Base-by-base conservation (phyloP, 2,113 vertebrate genomes). In the Eupsittula cactorum region DNA sequence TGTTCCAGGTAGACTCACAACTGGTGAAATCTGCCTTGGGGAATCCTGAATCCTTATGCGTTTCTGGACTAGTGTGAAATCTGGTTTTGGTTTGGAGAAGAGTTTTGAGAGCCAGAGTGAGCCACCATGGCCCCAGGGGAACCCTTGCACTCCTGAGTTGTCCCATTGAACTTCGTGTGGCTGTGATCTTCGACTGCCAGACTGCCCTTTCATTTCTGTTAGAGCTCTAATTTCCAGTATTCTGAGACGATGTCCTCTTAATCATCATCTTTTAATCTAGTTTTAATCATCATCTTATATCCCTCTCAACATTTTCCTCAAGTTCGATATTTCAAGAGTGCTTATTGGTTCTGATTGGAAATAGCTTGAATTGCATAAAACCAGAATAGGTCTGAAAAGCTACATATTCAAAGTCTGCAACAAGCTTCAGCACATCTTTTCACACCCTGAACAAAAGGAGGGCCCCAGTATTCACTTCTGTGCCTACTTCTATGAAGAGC, bases 91-190 rank as follows among this genome's bases (percentile, higher is more conserved):
- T 55, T 52, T 50, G 44, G 18, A 52, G 35, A 35, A 60, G 42
- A 10, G 29, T 39, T 39, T 41, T 3, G 7, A 46, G 29, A 9
- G 13, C 7, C 60, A 27, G 44, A 53, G 68, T 0, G 1, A 60
- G 52, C 8, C 0, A 1, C 18, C 2, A 1, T 52, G 71, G 33
- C 64, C 16, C 64, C 13, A 41, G 70, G 17, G 16, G 16, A 69
- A 14, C 12, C 25, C 47, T 25, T 11, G 25, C 46, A 42, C 0
- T 1, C 15, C 18, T 0, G 0, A 11, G 27, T 16, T 55, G 49
- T 31, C 39, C 31, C 52, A 9, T 21, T 15, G 31, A 23, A 33
- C 50, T 44, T 53, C 1, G 0, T 29, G 20, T 33, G 27, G 35
- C 20, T 68, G 33, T 53, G n/a, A 42, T 13, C 13, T 67, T 47